Evolutionary conservation across 2,888 invertebrate species (phyloP).

Genomic region (Malacosoma neustria): DNA sequence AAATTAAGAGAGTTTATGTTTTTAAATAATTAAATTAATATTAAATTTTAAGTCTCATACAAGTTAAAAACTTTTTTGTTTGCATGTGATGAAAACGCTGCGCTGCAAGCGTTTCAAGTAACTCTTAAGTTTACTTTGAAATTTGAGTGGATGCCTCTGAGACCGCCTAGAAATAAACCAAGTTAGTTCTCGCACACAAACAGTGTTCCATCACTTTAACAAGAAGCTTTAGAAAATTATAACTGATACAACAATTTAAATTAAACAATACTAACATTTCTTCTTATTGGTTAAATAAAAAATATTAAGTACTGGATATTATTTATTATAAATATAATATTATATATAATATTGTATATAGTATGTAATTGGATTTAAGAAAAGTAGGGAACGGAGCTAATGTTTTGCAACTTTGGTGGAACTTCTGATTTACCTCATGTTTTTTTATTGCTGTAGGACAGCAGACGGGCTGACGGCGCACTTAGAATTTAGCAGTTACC

Average conservation of each 20-base stretch:
- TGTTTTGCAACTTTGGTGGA: no score
- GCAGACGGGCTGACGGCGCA: no score
- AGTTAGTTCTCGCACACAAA: slow-evolving; percentile 27
- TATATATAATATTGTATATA: no score
- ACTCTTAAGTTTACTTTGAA: slow-evolving; percentile 24
- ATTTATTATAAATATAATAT: no score
- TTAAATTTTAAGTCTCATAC: neutral
- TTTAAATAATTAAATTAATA: no score
- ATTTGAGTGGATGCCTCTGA: slow-evolving; percentile 22
- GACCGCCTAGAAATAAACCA: slow-evolving; percentile 24
- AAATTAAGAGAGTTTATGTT: no score
- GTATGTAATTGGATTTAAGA: no score
- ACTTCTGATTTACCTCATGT: no score
- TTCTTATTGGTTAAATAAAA: slow-evolving; percentile 9
- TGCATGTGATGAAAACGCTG: slow-evolving; percentile 13
- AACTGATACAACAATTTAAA: slow-evolving; percentile 12
- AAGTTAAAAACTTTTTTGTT: neutral
- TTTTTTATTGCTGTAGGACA: no score
- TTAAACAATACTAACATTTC: slow-evolving; percentile 6
- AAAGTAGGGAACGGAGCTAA: no score
- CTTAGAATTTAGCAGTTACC: no score
- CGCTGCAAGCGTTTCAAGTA: slow-evolving; percentile 24
- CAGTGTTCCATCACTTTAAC: slow-evolving; percentile 30
- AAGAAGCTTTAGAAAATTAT: slow-evolving; percentile 15
- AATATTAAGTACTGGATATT: no score